Evolutionary conservation across 2,113 vertebrate genomes (phyloP).

Genomic region (Sturnus vulgaris): DNA sequence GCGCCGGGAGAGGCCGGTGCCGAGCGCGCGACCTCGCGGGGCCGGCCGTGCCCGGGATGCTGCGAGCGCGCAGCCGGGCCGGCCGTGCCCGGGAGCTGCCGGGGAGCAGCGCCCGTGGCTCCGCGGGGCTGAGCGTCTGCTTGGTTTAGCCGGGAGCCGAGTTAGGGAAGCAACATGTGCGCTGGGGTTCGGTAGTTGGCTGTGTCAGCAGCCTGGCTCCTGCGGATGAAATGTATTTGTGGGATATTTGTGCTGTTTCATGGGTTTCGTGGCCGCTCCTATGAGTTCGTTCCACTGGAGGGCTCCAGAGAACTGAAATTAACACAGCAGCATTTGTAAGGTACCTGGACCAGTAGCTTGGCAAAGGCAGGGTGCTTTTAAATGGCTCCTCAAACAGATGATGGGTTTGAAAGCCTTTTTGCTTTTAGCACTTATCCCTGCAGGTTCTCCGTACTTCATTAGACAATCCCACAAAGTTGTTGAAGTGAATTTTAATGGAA

Average conservation of each 20-base stretch:
- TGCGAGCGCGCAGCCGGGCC: neutral
- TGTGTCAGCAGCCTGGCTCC: neutral
- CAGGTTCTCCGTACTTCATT: neutral
- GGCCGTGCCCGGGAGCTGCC: neutral
- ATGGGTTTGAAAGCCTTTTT: neutral
- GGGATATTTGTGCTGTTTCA: neutral
- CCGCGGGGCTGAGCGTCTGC: accelerated
- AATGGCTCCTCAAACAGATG: neutral
- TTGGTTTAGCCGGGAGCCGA: accelerated
- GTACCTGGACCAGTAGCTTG: neutral
- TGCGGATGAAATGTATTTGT: neutral
- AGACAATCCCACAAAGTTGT: neutral
- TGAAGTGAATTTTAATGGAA: neutral
- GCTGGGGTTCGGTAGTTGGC: accelerated
- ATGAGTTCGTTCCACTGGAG: neutral
- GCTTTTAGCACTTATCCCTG: neutral
- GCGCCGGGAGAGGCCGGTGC: too few relatives aligned
- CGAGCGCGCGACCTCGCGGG: neutral
- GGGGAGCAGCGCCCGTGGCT: accelerated
- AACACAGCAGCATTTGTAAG: accelerated
- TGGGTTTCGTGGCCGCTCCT: neutral
- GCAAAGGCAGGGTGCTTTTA: neutral
- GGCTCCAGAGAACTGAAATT: neutral
- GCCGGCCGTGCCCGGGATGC: neutral
- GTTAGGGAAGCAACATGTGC: neutral